Base-by-base conservation (phyloP, 2,888 invertebrate species). In the Troilus luridus region DNA sequence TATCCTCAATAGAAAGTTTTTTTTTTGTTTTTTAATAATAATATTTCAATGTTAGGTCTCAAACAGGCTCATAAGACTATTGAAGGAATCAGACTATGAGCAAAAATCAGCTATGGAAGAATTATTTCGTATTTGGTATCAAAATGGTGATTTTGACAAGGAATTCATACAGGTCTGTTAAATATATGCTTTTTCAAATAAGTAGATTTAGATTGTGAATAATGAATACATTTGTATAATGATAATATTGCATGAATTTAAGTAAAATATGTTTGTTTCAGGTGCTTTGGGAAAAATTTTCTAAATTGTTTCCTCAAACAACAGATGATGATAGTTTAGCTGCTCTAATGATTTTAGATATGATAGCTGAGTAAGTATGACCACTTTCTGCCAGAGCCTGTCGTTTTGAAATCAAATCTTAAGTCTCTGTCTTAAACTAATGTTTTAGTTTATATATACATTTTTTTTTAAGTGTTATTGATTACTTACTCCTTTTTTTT, bases 231-330 rank as follows among this genome's bases (percentile, higher is more conserved):
- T 10, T 67, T 67, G 67, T 67, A 67, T 14, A 24, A 24, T 67
- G 24, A 64, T 67, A 67, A 14, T 72, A 14, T 72, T 19, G 6
- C 41, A 77, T 17, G 41, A 17, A 27, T 27, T 77, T 77, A 41
- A 77, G 12, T 56, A 12, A 58, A 56, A 58, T 5, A 85, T 90
- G 77, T 94, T 24, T 93, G 94, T 92, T 92, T 92, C 95, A 98
- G 95, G 96, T 97, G 19, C 95, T 98, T 92, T 98, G 98, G 97
- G 97, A 98, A 94, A 96, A 96, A 93, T 98, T 97, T 93, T 96
- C 97, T 0, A 95, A 97, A 93, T 96, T 97, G 93, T 95, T 96
- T 19, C 96, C 96, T 77, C 96, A 96, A 7, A 96, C 97, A 0
- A 96, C 96, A 0, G 95, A 96, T 81, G 95, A 95, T 93, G 97